phyloP scores from a whole-genome alignment of 2,888 invertebrate species.

The Mesochorus sp. region DNA sequence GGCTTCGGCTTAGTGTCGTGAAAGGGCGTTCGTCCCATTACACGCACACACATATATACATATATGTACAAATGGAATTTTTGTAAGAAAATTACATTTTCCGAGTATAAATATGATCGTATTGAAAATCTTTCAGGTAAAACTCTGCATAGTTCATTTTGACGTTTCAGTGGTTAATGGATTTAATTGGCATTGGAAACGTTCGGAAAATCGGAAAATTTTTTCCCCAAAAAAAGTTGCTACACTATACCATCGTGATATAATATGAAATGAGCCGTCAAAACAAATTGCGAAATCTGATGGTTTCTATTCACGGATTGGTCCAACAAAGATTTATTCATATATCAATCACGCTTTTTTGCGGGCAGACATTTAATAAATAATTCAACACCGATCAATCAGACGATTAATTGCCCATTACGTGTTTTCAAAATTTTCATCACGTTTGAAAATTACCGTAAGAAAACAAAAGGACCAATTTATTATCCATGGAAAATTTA shows the following conservation, averaged over 20 bases:
- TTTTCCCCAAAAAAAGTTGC: too few species aligned
- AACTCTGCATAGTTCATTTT: too few species aligned
- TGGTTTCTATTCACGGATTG: background rate
- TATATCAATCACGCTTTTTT: background rate
- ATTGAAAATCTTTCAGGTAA: too few species aligned
- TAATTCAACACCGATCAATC: background rate
- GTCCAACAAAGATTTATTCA: background rate
- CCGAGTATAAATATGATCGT: too few species aligned
- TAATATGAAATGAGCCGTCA: too few species aligned
- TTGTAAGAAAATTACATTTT: constrained; percentile 1
- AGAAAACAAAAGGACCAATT: background rate
- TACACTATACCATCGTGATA: too few species aligned
- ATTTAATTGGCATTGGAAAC: too few species aligned
- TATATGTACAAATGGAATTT: too few species aligned
- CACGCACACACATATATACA: too few species aligned
- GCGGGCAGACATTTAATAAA: background rate
- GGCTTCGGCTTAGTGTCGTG: constrained; percentile 67
- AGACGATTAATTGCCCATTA: background rate
- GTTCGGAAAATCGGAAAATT: too few species aligned
- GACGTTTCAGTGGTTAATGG: too few species aligned
- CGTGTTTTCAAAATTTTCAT: background rate
- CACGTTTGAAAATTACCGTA: background rate
- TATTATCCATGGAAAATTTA: background rate
- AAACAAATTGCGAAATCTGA: background rate
- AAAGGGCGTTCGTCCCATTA: constrained; percentile 19